A percentile compares a stretch with the other conserved stretches of the same genome.
Conservation (phyloP, 2,888 invertebrate species). For the Zaprionus obscuricornis region DNA sequence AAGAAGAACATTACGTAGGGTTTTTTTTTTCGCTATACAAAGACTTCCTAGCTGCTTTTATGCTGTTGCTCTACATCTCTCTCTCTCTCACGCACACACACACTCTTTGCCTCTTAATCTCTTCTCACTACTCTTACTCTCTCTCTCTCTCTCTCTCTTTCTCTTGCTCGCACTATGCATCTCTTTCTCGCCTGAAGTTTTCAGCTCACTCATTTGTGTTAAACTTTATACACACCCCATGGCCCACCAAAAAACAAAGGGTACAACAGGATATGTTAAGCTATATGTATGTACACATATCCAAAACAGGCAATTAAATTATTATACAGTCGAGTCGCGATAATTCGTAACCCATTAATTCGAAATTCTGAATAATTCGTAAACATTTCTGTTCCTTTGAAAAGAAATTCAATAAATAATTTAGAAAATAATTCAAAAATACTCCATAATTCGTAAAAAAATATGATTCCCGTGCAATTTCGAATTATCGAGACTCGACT, state of each 20-base stretch:
- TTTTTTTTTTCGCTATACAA: background rate
- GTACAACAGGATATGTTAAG: constrained; percentile 6
- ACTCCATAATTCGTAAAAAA: too few relatives aligned
- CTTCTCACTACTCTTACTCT: background rate
- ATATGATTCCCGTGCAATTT: too few relatives aligned
- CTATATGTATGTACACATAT: too few relatives aligned
- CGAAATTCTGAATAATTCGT: too few relatives aligned
- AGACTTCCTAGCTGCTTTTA: constrained; percentile 27
- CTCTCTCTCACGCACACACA: background rate
- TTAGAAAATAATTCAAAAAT: too few relatives aligned
- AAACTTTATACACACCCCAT: constrained; percentile 48
- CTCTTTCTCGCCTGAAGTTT: constrained; percentile 25
- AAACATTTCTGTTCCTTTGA: too few relatives aligned
- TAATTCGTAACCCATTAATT: too few relatives aligned
- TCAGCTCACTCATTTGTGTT: constrained; percentile 60
- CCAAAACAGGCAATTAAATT: background rate
- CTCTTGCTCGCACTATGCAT: background rate
- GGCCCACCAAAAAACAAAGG: background rate
- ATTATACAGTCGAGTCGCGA: too few relatives aligned
- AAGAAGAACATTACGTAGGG: background rate
- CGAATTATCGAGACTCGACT: too few relatives aligned
- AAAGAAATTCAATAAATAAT: too few relatives aligned
- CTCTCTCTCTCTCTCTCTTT: background rate
- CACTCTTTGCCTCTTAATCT: background rate
- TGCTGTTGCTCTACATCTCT: constrained; percentile 9